Conservation (phyloP, 1,140 invertebrate genomes). For the Drosophila equinoxialis region DNA sequence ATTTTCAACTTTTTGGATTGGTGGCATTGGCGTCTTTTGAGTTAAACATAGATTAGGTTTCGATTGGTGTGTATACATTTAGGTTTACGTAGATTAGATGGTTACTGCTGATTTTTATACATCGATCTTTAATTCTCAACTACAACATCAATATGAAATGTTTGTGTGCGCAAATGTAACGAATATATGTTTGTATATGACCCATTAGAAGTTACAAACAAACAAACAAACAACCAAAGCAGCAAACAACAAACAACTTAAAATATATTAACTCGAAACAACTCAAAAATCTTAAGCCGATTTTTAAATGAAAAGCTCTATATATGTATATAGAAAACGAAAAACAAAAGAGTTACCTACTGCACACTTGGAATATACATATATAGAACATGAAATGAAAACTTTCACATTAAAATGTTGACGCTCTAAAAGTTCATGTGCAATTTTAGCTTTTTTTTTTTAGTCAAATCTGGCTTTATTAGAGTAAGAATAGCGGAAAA, state of each 20-base stretch:
- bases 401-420: background rate
- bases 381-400: slow-evolving; percentile 1
- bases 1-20: too few relatives aligned
- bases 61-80: slow-evolving; percentile 46
- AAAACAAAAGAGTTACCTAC: background rate
- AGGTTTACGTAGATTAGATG: slow-evolving; percentile 18
- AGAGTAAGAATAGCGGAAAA: too few relatives aligned
- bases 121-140: slow-evolving; percentile 27
- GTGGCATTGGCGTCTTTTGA: slow-evolving; percentile 9
- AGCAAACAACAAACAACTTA: background rate
- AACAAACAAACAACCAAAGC: background rate
- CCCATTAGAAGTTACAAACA: background rate
- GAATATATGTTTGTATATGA: slow-evolving; percentile 6
- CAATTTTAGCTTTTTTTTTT: background rate
- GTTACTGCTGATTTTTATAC: slow-evolving; percentile 16
- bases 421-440: background rate
- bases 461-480: background rate
- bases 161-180: background rate
- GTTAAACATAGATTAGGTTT: background rate
- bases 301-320: background rate
- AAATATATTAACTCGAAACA: background rate
- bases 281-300: background rate
- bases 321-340: background rate
- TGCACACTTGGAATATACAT: background rate
- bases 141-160: slow-evolving; percentile 44